These are phyloP conservation scores for Trichomalopsis sarcophagae DNA, from an alignment of 1,140 invertebrate species.

Conservation along the genomic window DNA sequence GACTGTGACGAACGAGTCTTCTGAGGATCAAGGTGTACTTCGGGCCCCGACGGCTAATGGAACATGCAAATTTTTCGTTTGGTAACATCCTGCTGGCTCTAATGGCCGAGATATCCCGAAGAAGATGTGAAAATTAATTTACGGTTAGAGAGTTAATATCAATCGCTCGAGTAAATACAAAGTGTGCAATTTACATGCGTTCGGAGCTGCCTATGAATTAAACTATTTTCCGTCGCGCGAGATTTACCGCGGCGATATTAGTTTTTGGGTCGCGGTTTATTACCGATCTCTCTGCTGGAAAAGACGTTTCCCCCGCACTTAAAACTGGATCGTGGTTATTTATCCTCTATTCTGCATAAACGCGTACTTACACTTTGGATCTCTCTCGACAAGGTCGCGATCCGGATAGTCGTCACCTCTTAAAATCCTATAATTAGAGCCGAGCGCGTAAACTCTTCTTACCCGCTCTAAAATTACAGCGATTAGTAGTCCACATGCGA, in stretches of 20 bases:
- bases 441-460: background rate
- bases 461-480: background rate
- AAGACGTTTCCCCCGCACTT: background rate
- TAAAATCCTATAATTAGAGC: slow-evolving; percentile 16
- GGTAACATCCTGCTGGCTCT: too few relatives aligned
- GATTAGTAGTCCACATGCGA: slow-evolving; percentile 1
- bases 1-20: background rate
- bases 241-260: background rate
- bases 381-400: background rate
- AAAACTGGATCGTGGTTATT: background rate
- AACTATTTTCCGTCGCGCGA: background rate
- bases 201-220: background rate
- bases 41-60: too few relatives aligned
- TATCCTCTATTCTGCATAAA: background rate
- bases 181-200: too few relatives aligned
- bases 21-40: background rate
- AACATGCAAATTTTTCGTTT: too few relatives aligned
- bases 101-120: too few relatives aligned
- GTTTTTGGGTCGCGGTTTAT: background rate
- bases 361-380: background rate
- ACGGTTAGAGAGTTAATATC: too few relatives aligned
- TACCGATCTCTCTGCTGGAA: too few relatives aligned
- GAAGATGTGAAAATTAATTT: too few relatives aligned
- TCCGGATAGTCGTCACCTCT: background rate
- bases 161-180: too few relatives aligned